A percentile compares a stretch with the other conserved stretches of the same genome.
These are phyloP conservation scores for Nymphalis io DNA, from an alignment of 1,140 invertebrate species.

Conservation along the genomic window DNA sequence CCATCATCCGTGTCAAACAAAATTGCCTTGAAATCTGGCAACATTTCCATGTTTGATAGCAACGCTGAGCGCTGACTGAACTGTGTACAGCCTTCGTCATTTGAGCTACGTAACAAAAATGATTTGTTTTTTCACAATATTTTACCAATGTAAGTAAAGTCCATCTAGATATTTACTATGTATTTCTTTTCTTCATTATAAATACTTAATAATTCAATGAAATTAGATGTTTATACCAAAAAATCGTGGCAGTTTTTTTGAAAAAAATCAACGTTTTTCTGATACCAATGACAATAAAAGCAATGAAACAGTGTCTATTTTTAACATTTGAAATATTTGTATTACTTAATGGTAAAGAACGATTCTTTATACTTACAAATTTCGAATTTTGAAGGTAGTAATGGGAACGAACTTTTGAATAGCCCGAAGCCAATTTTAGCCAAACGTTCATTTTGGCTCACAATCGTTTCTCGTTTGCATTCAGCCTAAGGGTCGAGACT, in stretches of 20 bases:
- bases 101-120: not conserved
- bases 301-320: too few species aligned
- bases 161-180: too few species aligned
- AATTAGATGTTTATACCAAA: too few species aligned
- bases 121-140: too few species aligned
- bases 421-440: not conserved
- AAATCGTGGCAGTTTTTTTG: too few species aligned
- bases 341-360: not conserved
- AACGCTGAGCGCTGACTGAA: not conserved
- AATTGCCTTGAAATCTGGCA: not conserved
- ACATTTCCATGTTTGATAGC: not conserved
- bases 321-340: too few species aligned
- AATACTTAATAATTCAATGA: too few species aligned
- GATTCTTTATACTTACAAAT: not conserved
- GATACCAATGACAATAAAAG: too few species aligned
- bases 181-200: too few species aligned
- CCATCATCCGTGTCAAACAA: not conserved
- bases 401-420: not conserved
- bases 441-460: not conserved
- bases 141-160: too few species aligned
- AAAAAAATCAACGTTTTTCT: too few species aligned
- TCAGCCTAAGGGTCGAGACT: not conserved
- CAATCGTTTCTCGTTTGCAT: constrained; percentile 1
- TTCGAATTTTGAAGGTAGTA: not conserved
- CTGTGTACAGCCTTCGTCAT: not conserved